Conservation (phyloP, 2,113 vertebrate genomes). For the Cichladusa arquata region DNA sequence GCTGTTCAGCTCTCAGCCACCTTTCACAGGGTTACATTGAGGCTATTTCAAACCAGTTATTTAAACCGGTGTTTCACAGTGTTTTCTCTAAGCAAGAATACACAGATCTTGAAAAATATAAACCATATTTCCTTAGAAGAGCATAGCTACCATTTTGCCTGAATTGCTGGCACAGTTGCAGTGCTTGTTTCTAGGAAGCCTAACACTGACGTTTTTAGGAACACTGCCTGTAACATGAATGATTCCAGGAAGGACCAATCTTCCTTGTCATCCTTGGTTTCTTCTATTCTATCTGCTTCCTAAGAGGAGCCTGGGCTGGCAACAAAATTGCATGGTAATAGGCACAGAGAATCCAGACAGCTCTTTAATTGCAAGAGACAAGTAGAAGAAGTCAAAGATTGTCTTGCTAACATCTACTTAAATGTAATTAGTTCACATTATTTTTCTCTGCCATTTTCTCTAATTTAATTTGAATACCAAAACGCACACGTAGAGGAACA, state of each 20-base stretch:
- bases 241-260: not conserved
- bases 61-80: not conserved
- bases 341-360: not conserved
- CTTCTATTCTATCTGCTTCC: not conserved
- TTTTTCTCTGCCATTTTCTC: constrained; percentile 32
- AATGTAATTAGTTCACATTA: constrained; percentile 40
- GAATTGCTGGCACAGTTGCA: not conserved
- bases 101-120: not conserved
- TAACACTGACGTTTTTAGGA: not conserved
- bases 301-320: not conserved
- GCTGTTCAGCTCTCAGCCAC: not conserved
- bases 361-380: constrained; percentile 13
- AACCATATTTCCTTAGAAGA: not conserved
- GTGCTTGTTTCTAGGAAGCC: not conserved
- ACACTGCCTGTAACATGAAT: not conserved
- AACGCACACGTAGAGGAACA: not conserved
- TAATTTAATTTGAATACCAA: constrained; percentile 55
- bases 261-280: not conserved
- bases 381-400: not conserved
- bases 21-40: not conserved
- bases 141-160: not conserved
- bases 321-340: not conserved
- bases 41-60: not conserved
- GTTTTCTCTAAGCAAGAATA: not conserved
- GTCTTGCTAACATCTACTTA: constrained; percentile 31